Conservation (phyloP, 2,113 vertebrate species). For the Lathamus discolor region DNA sequence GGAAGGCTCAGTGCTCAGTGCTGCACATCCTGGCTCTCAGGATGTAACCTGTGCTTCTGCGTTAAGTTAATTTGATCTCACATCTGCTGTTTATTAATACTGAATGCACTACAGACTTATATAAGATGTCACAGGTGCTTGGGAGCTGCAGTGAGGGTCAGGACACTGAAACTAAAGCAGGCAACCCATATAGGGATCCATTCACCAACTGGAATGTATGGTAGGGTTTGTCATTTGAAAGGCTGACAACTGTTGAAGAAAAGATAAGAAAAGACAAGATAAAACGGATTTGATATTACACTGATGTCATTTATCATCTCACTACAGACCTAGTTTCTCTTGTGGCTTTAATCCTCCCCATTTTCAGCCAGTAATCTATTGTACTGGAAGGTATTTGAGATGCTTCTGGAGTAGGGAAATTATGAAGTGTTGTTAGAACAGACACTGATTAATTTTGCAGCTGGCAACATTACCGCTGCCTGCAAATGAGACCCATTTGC, state of each 20-base stretch:
- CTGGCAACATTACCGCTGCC: constrained; percentile 19
- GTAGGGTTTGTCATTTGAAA: neutral
- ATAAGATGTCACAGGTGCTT: neutral
- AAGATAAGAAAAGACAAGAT: neutral
- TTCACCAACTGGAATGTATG: neutral
- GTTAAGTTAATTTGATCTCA: neutral
- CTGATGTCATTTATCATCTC: constrained; percentile 19
- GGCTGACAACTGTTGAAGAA: neutral
- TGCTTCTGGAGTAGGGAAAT: neutral
- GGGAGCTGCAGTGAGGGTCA: neutral
- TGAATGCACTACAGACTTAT: neutral
- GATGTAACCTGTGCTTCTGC: accelerated
- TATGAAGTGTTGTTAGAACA: constrained; percentile 31
- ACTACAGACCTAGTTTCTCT: constrained; percentile 7
- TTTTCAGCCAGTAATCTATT: constrained; percentile 27
- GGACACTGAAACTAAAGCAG: neutral
- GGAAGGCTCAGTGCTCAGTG: neutral
- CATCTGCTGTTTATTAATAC: neutral
- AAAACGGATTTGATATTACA: neutral
- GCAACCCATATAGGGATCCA: neutral
- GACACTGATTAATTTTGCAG: constrained; percentile 51
- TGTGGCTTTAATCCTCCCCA: neutral
- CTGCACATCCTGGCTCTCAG: neutral
- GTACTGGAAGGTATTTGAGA: neutral
- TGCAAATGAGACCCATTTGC: constrained; percentile 44